phyloP scores from a whole-genome alignment of 2,113 vertebrate genomes.

The Cichladusa arquata region DNA sequence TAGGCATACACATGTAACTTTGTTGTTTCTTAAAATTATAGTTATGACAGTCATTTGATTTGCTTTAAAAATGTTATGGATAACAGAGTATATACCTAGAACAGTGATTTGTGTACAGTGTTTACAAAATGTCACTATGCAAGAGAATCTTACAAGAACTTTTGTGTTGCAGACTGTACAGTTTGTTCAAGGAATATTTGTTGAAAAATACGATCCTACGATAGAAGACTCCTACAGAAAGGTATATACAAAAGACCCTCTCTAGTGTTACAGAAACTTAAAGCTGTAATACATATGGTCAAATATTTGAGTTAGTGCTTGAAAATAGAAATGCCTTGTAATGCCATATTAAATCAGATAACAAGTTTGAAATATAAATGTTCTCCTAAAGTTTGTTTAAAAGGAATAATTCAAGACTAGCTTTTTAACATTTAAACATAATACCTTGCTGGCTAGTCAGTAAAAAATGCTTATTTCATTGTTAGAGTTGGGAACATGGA shows the following conservation, averaged over 20 bases:
- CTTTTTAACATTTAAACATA: not conserved
- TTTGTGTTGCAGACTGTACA: constrained; percentile 81
- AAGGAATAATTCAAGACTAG: not conserved
- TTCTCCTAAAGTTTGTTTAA: not conserved
- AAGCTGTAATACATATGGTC: not conserved
- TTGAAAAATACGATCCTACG: constrained; percentile 87
- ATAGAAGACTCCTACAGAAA: constrained; percentile 89
- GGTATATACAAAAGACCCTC: constrained; percentile 56
- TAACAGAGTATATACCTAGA: not conserved
- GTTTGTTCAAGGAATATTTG: constrained; percentile 89
- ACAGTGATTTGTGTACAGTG: not conserved
- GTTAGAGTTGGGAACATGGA: not conserved
- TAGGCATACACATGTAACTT: not conserved
- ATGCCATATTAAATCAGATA: not conserved
- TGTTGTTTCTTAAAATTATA: not conserved
- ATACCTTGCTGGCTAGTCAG: not conserved
- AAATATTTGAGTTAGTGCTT: not conserved
- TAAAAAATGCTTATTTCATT: not conserved
- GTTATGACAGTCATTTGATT: not conserved
- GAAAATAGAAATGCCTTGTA: not conserved
- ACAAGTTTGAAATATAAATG: not conserved
- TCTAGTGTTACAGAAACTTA: not conserved
- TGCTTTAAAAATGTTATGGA: not conserved
- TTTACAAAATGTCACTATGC: not conserved
- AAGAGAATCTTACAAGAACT: not conserved